A percentile compares a stretch with the other conserved stretches of the same genome.
Conservation (phyloP, 2,888 invertebrate genomes). For the Caenorhabditis macrosperma region DNA sequence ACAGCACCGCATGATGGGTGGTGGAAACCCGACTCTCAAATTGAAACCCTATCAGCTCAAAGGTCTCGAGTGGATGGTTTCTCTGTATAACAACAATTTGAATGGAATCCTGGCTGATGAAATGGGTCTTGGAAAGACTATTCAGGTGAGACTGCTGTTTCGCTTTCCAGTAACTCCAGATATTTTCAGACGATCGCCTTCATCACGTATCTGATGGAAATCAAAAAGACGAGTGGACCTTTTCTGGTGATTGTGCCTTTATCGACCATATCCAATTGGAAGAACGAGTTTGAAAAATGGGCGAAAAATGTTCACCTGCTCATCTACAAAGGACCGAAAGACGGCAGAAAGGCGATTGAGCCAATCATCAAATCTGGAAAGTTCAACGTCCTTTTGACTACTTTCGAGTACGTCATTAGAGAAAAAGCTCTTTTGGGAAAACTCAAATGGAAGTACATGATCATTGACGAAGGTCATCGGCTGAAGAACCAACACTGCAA, state of each 20-base stretch:
- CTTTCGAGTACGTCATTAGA: conserved; percentile 98
- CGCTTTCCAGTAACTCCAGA: neutral
- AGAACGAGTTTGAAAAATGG: conserved; percentile 98
- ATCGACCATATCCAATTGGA: conserved; percentile 98
- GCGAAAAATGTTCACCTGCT: conserved; percentile 88
- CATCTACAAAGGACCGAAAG: conserved; percentile 57
- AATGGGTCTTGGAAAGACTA: conserved; percentile 84
- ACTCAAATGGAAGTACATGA: conserved; percentile 99
- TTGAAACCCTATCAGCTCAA: conserved; percentile 94
- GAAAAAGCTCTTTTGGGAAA: conserved; percentile 97
- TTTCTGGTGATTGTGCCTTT: conserved; percentile 97
- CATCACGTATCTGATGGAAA: conserved; percentile 97
- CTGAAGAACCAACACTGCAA: conserved; percentile 99
- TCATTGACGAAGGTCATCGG: conserved; percentile 99
- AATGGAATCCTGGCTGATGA: conserved; percentile 99
- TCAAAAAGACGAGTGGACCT: conserved; percentile 93
- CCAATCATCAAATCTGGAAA: conserved; percentile 82
- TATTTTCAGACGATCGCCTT: conserved; percentile 91
- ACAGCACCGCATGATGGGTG: conserved; percentile 93
- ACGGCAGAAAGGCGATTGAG: conserved; percentile 68
- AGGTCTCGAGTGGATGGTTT: conserved; percentile 98
- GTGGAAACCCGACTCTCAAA: conserved; percentile 84
- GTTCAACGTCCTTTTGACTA: conserved; percentile 98
- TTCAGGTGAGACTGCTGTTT: conserved; percentile 35
- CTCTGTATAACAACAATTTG: conserved; percentile 96